Conservation (phyloP, 2,888 invertebrate genomes). For the Aphidoletes aphidimyza region DNA sequence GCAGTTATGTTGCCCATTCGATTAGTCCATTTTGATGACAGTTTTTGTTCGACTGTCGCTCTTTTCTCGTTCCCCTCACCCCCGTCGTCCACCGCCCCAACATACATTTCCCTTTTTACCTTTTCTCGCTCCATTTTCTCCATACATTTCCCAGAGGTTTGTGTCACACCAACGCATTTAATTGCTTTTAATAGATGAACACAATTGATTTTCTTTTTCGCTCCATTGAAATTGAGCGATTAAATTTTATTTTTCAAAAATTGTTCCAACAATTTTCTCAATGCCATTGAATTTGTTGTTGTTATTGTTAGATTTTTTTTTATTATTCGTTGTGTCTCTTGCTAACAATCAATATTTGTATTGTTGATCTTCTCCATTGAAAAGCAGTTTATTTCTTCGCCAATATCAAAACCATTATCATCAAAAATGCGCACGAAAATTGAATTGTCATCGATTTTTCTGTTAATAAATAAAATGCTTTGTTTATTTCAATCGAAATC, state of each 20-base stretch:
- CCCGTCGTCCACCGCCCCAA: no score
- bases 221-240: background rate
- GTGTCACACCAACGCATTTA: constrained; percentile 32
- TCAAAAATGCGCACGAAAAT: background rate
- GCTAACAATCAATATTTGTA: no score
- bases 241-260: background rate
- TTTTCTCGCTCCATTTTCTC: background rate
- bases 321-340: no score
- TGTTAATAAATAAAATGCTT: no score
- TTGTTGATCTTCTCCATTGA: background rate
- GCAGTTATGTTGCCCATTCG: constrained; percentile 26
- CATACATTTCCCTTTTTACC: background rate
- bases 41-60: background rate
- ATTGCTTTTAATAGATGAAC: constrained; percentile 27
- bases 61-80: no score
- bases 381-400: background rate
- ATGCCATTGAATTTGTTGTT: no score
- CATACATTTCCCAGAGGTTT: background rate
- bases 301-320: no score
- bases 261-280: no score
- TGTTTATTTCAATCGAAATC: no score
- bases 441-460: background rate
- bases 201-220: background rate
- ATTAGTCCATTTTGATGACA: constrained; percentile 27
- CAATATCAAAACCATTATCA: background rate